Evolutionary conservation across 2,113 vertebrate species (phyloP).

Genomic region (Girardinichthys multiradiatus): DNA sequence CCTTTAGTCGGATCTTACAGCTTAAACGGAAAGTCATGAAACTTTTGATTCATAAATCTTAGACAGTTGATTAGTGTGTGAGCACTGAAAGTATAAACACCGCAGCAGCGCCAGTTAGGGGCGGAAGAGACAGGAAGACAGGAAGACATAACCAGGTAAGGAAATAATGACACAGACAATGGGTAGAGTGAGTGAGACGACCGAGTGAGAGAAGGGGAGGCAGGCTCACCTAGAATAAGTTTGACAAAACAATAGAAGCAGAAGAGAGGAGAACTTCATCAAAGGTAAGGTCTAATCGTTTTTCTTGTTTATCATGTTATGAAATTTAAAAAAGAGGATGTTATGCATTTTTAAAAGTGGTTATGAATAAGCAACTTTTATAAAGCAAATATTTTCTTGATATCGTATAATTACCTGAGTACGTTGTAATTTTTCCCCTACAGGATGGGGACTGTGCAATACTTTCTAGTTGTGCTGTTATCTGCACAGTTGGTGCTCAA

Average conservation of each 20-base stretch:
- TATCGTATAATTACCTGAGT: neutral
- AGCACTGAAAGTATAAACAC: constrained; percentile 12
- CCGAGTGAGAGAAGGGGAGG: constrained; percentile 11
- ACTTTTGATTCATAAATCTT: constrained; percentile 25
- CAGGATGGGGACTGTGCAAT: constrained; percentile 60
- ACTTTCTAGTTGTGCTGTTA: constrained; percentile 33
- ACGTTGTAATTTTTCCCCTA: neutral
- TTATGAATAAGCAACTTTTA: neutral
- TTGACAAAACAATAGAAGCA: constrained; percentile 23
- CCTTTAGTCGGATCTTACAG: constrained; percentile 15
- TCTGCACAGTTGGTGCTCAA: constrained; percentile 27
- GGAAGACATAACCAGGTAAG: constrained; percentile 63
- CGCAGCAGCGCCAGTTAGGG: constrained; percentile 2
- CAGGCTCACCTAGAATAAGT: constrained; percentile 42
- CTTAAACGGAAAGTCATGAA: constrained; percentile 51
- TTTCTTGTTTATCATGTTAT: neutral
- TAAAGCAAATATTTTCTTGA: neutral
- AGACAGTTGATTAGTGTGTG: constrained; percentile 13
- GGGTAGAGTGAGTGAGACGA: constrained; percentile 29
- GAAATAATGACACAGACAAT: constrained; percentile 68
- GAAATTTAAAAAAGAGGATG: neutral
- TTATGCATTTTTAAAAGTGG: neutral
- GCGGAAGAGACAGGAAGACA: constrained; percentile 51
- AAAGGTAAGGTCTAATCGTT: constrained; percentile 43
- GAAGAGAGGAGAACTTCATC: constrained; percentile 5